These are phyloP conservation scores for Acrocephalus scirpaceus DNA, from an alignment of 2,797 vertebrate genomes.

Conservation along the genomic window DNA sequence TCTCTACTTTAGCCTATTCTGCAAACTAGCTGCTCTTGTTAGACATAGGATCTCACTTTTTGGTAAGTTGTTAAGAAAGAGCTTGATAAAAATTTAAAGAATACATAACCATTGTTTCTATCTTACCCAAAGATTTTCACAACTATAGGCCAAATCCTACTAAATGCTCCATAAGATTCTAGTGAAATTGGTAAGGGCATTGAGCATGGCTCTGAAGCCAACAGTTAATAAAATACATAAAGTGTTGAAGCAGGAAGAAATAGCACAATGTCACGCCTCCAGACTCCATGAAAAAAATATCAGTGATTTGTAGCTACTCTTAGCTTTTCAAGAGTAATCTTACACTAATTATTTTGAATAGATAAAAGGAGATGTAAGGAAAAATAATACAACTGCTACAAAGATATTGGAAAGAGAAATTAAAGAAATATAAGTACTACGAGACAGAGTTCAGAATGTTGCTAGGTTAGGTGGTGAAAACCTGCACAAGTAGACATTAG, in stretches of 20 bases:
- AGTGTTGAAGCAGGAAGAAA: neutral
- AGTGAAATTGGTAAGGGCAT: neutral
- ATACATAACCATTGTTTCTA: neutral
- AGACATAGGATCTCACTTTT: slow-evolving; percentile 99
- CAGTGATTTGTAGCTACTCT: neutral
- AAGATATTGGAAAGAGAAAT: neutral
- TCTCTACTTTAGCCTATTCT: slow-evolving; percentile 89
- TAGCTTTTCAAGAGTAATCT: neutral
- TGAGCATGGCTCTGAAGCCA: neutral
- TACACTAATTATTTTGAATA: neutral
- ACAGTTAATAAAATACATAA: neutral
- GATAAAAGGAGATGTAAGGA: neutral
- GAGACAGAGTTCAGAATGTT: neutral
- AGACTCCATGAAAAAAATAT: neutral
- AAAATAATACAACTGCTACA: neutral
- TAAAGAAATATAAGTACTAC: neutral
- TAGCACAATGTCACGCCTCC: neutral
- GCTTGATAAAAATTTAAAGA: neutral
- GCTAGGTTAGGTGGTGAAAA: neutral
- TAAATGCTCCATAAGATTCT: neutral
- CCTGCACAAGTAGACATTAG: neutral
- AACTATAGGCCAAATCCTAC: neutral
- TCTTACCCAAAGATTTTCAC: slow-evolving; percentile 30
- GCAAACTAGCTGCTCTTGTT: slow-evolving; percentile 99
- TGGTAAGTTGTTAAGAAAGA: slow-evolving; percentile 85